Evolutionary conservation across 2,888 invertebrate species (phyloP).

Genomic region (Athalia cordata): DNA sequence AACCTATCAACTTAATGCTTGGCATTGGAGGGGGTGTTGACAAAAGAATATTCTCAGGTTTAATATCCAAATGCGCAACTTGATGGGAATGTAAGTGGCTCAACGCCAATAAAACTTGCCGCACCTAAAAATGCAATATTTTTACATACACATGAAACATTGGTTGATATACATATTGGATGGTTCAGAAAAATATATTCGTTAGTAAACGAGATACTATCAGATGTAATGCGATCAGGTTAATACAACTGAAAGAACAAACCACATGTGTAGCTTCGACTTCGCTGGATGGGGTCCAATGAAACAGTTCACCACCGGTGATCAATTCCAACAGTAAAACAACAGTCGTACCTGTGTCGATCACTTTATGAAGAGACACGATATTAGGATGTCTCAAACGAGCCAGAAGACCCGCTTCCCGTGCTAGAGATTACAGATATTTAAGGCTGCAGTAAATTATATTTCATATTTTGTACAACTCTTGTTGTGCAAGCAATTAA

Average conservation of each 20-base stretch:
- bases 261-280: slow-evolving; percentile 79
- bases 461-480: neutral
- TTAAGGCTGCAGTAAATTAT: neutral
- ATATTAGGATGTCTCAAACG: slow-evolving; percentile 79
- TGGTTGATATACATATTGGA: no score
- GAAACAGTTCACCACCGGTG: slow-evolving; percentile 81
- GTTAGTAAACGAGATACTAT: neutral
- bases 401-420: slow-evolving; percentile 77
- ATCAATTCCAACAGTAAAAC: slow-evolving; percentile 80
- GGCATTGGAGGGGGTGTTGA: slow-evolving; percentile 74
- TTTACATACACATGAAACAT: neutral
- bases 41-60: slow-evolving; percentile 82
- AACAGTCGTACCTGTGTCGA: slow-evolving; percentile 77
- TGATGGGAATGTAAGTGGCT: slow-evolving; percentile 78
- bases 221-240: neutral
- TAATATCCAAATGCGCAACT: slow-evolving; percentile 81
- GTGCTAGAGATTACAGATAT: slow-evolving; percentile 60
- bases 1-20: slow-evolving; percentile 78
- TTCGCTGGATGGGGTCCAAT: slow-evolving; percentile 76
- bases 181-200: neutral
- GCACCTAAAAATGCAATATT: slow-evolving; percentile 61
- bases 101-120: slow-evolving; percentile 79
- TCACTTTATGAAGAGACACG: slow-evolving; percentile 79
- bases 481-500: neutral
- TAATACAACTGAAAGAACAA: slow-evolving; percentile 53